Conservation (phyloP, 2,888 invertebrate species). For the Ametastegia equiseti region DNA sequence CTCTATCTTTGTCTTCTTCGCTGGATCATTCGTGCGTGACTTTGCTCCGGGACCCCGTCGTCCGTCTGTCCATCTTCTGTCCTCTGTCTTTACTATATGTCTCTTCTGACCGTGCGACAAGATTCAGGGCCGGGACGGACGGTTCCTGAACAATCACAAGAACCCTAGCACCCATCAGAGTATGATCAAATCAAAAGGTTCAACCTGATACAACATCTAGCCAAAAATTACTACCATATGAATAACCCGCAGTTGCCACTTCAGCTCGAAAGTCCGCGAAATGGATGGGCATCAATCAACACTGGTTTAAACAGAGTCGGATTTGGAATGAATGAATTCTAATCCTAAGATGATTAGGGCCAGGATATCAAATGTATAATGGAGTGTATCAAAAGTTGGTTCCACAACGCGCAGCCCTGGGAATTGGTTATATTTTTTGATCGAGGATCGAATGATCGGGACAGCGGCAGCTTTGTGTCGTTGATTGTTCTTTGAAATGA, state of each 20-base stretch:
- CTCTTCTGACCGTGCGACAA: slow-evolving; percentile 24
- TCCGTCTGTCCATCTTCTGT: slow-evolving; percentile 47
- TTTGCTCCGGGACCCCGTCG: slow-evolving; percentile 22
- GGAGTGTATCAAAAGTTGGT: no score
- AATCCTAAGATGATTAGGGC: no score
- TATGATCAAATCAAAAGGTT: no score
- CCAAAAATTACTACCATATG: slow-evolving; percentile 9
- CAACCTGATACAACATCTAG: slow-evolving; percentile 29
- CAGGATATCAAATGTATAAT: no score
- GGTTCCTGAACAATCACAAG: not conserved
- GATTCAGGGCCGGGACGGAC: slow-evolving; percentile 37
- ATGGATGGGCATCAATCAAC: not conserved
- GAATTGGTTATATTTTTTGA: slow-evolving; percentile 13
- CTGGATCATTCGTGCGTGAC: slow-evolving; percentile 57
- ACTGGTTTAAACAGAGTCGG: not conserved
- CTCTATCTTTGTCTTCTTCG: slow-evolving; percentile 46
- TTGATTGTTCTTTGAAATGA: slow-evolving; percentile 61
- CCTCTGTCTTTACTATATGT: slow-evolving; percentile 48
- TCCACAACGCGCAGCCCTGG: slow-evolving; percentile 18
- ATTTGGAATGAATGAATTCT: not conserved
- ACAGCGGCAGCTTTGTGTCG: slow-evolving; percentile 53
- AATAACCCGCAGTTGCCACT: not conserved
- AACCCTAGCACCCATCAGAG: not conserved
- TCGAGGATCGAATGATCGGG: slow-evolving; percentile 21
- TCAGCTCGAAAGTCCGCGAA: slow-evolving; percentile 5